Base-by-base conservation (phyloP, 1,140 invertebrate species). In the Cataglyphis hispanica region DNA sequence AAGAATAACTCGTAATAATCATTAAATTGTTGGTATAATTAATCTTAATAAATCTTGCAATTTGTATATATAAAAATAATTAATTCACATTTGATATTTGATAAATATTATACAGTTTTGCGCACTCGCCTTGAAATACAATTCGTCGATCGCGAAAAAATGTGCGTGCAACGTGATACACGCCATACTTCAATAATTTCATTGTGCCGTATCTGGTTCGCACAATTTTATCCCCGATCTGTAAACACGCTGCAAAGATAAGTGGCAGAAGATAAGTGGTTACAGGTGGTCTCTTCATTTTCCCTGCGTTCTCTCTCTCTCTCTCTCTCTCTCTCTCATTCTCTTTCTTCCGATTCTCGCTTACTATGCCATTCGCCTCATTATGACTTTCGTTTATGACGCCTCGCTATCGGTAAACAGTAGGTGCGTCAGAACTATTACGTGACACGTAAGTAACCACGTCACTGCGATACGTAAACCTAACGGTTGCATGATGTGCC, bases 211-310 rank as follows among this genome's bases (percentile, higher is more conserved):
- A 90, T 89, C 89, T 85, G 61, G 56, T 60, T 75, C 75, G 31
- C 84, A 85, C 88, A 89, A 89, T 89, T 87, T 89, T 89, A 89
- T 89, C 84, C 87, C 10, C 40, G 85, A 90, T 90, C 85, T 85
- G 89, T 87, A 90, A 90, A 90, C 89, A 89, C 16, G 16, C 58
- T 67, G 78, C 63, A 46, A 80, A 90, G 89, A 90, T 90, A 90
- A 86, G 80, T 89, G 89, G 50, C 77, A 46, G 22, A 25, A 77
- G 84, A 89, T 89, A 89, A 89, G 74, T 64, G 69, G 78, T 90
- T 90, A 89, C 89, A 90, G 89, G 87, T 90, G 87, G 85, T 90
- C 89, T 88, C 87, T 72, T 77, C 64, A 53, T 69, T 76, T 66
- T 63, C 2, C 31, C 50, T 60, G 19, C 34, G 5, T 19, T 22